Conservation (phyloP, 2,888 invertebrate species). For the Troides oblongomaculatus region DNA sequence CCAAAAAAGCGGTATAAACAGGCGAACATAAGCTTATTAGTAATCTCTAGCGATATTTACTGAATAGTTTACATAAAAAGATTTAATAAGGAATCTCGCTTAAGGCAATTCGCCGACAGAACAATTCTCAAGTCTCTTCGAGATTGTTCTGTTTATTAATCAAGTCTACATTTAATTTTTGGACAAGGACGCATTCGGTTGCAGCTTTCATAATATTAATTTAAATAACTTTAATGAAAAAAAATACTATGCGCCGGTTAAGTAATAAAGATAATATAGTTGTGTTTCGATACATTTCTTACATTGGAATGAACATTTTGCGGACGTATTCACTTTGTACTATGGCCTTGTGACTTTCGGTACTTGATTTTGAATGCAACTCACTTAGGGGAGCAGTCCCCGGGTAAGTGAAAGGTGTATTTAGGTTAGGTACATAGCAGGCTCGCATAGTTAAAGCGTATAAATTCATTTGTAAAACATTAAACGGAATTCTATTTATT, state of each 20-base stretch:
- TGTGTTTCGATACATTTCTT: slow-evolving; percentile 6
- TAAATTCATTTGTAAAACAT: slow-evolving; percentile 2
- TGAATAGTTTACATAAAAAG: slow-evolving; percentile 1
- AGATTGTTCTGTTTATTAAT: slow-evolving; percentile 16
- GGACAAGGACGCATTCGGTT: slow-evolving; percentile 16
- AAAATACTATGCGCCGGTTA: neutral
- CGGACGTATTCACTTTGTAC: slow-evolving; percentile 1
- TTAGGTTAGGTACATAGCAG: slow-evolving; percentile 8
- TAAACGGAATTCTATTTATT: neutral
- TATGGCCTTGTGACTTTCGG: slow-evolving; percentile 13
- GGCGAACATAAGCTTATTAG: too few species aligned
- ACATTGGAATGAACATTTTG: slow-evolving; percentile 7
- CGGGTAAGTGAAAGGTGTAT: slow-evolving; percentile 24
- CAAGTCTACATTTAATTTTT: slow-evolving; percentile 6
- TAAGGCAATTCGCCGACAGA: slow-evolving; percentile 6
- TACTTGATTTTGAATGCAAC: slow-evolving; percentile 20
- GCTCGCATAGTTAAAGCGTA: slow-evolving; percentile 8
- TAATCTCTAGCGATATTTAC: slow-evolving; percentile 5
- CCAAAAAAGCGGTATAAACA: neutral
- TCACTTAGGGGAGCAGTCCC: slow-evolving; percentile 13
- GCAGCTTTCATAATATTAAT: slow-evolving; percentile 13
- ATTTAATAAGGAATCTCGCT: slow-evolving; percentile 10
- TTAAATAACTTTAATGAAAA: neutral
- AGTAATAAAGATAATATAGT: neutral
- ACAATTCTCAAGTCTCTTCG: slow-evolving; percentile 14